Conservation (phyloP, 2,113 vertebrate genomes). For the Puma concolor region DNA sequence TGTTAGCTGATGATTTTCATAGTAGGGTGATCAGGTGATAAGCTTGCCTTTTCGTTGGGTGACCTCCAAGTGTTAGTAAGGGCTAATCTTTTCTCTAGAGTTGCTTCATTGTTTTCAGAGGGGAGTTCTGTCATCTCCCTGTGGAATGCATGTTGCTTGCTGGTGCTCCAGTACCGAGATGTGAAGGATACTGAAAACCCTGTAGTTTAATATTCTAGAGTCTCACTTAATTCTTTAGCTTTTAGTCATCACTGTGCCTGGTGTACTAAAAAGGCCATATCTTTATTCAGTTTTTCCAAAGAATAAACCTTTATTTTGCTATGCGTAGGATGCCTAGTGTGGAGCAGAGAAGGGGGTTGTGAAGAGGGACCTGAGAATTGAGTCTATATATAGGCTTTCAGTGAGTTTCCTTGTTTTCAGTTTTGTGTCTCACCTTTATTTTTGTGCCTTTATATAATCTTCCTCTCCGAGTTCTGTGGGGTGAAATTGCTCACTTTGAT, state of each 20-base stretch:
- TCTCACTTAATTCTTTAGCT: not conserved
- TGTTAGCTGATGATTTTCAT: not conserved
- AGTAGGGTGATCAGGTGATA: not conserved
- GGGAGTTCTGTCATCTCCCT: not conserved
- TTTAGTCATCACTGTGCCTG: not conserved
- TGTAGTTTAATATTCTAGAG: not conserved
- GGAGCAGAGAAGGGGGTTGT: not conserved
- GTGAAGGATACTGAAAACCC: not conserved
- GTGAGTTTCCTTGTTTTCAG: not conserved
- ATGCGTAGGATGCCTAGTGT: not conserved
- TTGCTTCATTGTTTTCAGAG: not conserved
- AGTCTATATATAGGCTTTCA: not conserved
- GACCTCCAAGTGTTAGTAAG: not conserved
- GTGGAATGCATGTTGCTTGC: not conserved
- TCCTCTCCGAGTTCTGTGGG: not conserved
- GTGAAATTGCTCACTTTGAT: not conserved
- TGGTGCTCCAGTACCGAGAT: not conserved
- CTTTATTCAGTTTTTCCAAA: conserved; percentile 4
- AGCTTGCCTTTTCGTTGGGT: not conserved
- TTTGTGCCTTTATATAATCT: not conserved
- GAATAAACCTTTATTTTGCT: not conserved
- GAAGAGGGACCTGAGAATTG: not conserved
- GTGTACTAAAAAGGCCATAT: not conserved
- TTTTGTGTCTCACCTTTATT: not conserved
- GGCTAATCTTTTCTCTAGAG: not conserved